A percentile compares a stretch with the other conserved stretches of the same genome.
These are phyloP conservation scores for Pentamera pediparva DNA, from an alignment of 53 echinoderm and acorn worm genomes.

Conservation along the genomic window DNA sequence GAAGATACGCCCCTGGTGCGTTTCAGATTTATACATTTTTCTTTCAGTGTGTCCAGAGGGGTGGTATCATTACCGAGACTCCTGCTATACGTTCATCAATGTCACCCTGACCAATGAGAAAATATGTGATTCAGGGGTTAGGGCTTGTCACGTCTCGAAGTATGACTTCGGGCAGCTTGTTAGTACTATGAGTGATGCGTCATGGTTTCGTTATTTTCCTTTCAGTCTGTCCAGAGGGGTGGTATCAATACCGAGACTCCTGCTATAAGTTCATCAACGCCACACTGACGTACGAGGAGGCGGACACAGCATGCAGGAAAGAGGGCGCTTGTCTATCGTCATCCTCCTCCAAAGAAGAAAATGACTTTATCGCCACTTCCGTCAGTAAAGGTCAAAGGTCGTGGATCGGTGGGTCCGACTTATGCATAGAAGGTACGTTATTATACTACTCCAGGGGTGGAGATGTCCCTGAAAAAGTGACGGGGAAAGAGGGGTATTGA, in stretches of 20 bases:
- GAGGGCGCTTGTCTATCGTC: slow-evolving; percentile 20
- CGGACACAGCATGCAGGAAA: slow-evolving; percentile 1
- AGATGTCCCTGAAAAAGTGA: background rate
- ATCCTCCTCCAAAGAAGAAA: background rate
- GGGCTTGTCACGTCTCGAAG: too few relatives aligned
- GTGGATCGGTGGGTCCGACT: slow-evolving; percentile 19
- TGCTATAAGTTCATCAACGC: slow-evolving; percentile 20
- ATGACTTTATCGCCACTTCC: slow-evolving; percentile 22
- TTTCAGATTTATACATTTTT: too few relatives aligned
- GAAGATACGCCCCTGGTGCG: too few relatives aligned
- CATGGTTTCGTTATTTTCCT: background rate
- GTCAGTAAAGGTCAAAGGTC: slow-evolving; percentile 19
- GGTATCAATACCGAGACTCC: background rate
- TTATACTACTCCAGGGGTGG: background rate
- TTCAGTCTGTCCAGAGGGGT: slow-evolving; percentile 25
- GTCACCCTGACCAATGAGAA: too few relatives aligned
- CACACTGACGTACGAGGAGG: slow-evolving; percentile 3
- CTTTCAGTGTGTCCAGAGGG: slow-evolving; percentile 22
- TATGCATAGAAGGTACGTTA: slow-evolving; percentile 13
- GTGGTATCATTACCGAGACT: background rate
- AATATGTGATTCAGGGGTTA: too few relatives aligned
- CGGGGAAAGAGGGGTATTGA: background rate
- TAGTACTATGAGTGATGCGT: too few relatives aligned
- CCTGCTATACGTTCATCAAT: slow-evolving; percentile 20
- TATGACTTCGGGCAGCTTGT: too few relatives aligned